Percentiles rank a stretch among this genome's conserved stretches.
Evolutionary conservation across 2,888 invertebrate species (phyloP).

Genomic region (Horisme vitalbata): DNA sequence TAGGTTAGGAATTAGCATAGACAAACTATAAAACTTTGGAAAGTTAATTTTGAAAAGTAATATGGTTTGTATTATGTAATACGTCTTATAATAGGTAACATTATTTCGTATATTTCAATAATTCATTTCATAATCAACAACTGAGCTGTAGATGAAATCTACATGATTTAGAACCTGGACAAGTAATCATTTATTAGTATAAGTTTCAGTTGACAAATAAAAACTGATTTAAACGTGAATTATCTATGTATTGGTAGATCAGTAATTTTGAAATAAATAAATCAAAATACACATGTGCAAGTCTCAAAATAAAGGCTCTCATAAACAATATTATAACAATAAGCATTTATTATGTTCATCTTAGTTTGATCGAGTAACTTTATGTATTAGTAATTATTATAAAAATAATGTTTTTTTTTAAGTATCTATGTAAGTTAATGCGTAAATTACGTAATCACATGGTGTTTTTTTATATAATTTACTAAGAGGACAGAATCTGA

Average conservation of each 20-base stretch:
- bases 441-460: slow-evolving; percentile 49
- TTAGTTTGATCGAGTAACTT: slow-evolving; percentile 20
- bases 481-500: slow-evolving; percentile 70
- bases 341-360: slow-evolving; percentile 30
- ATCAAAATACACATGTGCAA: slow-evolving; percentile 54
- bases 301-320: slow-evolving; percentile 65
- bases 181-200: slow-evolving; percentile 58
- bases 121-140: slow-evolving; percentile 37
- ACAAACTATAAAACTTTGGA: too few species aligned
- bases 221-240: slow-evolving; percentile 31
- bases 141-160: slow-evolving; percentile 71
- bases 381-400: slow-evolving; percentile 33
- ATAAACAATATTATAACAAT: slow-evolving; percentile 34
- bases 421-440: slow-evolving; percentile 30
- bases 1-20: slow-evolving; percentile 41
- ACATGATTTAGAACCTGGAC: slow-evolving; percentile 58
- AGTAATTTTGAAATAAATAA: slow-evolving; percentile 17
- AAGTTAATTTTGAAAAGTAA: too few species aligned
- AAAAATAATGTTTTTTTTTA: slow-evolving; percentile 35
- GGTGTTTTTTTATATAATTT: slow-evolving; percentile 45
- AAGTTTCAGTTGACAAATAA: slow-evolving; percentile 56
- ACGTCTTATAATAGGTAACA: slow-evolving; percentile 49
- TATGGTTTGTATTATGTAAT: too few species aligned
- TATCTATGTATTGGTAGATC: slow-evolving; percentile 6
- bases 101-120: slow-evolving; percentile 50